Evolutionary conservation across 2,797 vertebrate species (phyloP).

Genomic region (Petrocephalus sullivani): DNA sequence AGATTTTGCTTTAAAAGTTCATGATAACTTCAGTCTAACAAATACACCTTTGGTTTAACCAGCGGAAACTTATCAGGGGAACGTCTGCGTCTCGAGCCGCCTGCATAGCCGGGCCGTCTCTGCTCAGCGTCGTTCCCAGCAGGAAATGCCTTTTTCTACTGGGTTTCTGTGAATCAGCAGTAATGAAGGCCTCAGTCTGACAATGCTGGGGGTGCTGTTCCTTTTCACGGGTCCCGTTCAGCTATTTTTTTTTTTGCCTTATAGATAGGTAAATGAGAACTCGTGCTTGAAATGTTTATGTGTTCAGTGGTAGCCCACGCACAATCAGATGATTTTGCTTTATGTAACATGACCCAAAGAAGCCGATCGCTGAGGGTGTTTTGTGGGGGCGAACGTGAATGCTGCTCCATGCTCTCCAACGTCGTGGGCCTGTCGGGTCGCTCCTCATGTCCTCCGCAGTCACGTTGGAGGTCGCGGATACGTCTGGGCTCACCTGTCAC

Average conservation of each 20-base stretch:
- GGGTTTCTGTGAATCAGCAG: not conserved
- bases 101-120: not conserved
- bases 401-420: not conserved
- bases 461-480: not conserved
- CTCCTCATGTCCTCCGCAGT: not conserved
- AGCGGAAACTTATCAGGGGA: not conserved
- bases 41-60: not conserved
- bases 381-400: not conserved
- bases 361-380: not conserved
- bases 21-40: not conserved
- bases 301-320: not conserved
- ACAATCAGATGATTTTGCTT: not conserved
- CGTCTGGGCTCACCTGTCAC: not conserved
- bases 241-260: not conserved
- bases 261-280: not conserved
- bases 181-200: not conserved
- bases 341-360: not conserved
- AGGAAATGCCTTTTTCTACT: slow-evolving; percentile 7
- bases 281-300: not conserved
- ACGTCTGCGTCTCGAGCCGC: not conserved
- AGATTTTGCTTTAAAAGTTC: not conserved
- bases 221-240: not conserved
- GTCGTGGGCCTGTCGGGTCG: not conserved
- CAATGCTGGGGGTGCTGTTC: not conserved
- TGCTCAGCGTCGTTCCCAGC: not conserved